Evolutionary conservation across 2,113 vertebrate genomes (phyloP), one percentile per base, ranked within the genome.

Genomic region (Corythoichthys intestinalis): DNA sequence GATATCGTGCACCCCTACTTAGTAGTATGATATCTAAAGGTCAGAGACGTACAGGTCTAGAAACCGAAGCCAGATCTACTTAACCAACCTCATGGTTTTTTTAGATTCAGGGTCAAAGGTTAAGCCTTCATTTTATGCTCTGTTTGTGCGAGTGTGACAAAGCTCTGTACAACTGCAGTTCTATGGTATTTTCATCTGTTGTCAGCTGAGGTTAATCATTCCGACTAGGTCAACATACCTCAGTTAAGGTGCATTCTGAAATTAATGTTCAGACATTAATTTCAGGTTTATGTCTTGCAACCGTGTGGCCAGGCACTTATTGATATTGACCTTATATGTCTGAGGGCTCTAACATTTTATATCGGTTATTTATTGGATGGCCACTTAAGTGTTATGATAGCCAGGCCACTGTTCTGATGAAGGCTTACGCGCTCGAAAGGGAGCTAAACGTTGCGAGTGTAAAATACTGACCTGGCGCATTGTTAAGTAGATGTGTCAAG

Each of bases 381-480:
- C 20, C 10, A 8, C 65, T 65, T 76, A 60, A 76, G 66, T 77
- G 72, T 77, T 75, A 66, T 78, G 81, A 76, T 72, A 73, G n/a
- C 47, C 6, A 57, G 60, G 49, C 34, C 44, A 6, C 6, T 28
- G 46, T 63, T 50, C 47, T 60, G 63, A 28, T 64, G 14, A 72
- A 57, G 37, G 70, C 65, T 69, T 58, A 6, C 56, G 50, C 57
- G 4, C 62, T 38, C 69, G 62, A 39, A 65, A 74, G 65, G 34
- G 38, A 56, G 1, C 46, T 4, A 57, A 6, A 61, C 35, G 58
- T 58, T 69, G 60, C 70, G 35, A n/a, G 47, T 72, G 47, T 69
- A 79, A 81, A 76, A 60, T 60, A 66, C 69, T 66, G 58, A 69
- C 48, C 59, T 28, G 58, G 13, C 52, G 66, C 50, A 52, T 37